Conservation (phyloP, 2,888 invertebrate species). For the Panzeria rudis region DNA sequence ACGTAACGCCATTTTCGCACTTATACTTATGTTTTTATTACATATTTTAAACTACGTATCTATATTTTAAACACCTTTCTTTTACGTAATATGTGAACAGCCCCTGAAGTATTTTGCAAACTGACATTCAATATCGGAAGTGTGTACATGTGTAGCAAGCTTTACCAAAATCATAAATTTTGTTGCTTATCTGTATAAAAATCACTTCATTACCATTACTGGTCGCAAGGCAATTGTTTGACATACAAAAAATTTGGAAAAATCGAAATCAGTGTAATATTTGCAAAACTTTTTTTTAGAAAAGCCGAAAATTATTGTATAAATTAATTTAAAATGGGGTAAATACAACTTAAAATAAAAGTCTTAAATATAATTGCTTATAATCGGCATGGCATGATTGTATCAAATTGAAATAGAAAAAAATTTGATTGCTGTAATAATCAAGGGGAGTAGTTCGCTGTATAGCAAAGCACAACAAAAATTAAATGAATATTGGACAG, state of each 20-base stretch:
- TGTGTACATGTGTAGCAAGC: too few relatives aligned
- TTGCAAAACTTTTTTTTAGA: conserved; percentile 65
- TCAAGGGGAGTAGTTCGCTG: conserved; percentile 44
- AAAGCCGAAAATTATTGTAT: conserved; percentile 64
- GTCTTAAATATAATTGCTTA: background rate
- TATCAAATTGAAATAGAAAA: background rate
- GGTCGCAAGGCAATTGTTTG: conserved; percentile 66
- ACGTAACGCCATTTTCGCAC: too few relatives aligned
- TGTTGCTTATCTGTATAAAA: background rate
- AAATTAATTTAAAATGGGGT: conserved; percentile 71
- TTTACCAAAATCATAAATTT: too few relatives aligned
- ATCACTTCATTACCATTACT: background rate
- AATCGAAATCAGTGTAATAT: conserved; percentile 73
- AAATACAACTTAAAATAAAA: conserved; percentile 39
- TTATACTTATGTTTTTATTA: too few relatives aligned
- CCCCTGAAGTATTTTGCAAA: background rate
- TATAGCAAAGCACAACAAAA: conserved; percentile 20
- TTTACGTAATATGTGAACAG: too few relatives aligned
- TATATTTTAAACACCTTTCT: too few relatives aligned
- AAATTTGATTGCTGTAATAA: conserved; percentile 8
- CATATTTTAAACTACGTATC: too few relatives aligned
- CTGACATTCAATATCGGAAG: too few relatives aligned
- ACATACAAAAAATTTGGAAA: conserved; percentile 74
- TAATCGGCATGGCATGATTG: background rate
- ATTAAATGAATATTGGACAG: conserved; percentile 36